Base-by-base conservation (phyloP, 1,140 invertebrate species). In the Cecropterus lyciades region DNA sequence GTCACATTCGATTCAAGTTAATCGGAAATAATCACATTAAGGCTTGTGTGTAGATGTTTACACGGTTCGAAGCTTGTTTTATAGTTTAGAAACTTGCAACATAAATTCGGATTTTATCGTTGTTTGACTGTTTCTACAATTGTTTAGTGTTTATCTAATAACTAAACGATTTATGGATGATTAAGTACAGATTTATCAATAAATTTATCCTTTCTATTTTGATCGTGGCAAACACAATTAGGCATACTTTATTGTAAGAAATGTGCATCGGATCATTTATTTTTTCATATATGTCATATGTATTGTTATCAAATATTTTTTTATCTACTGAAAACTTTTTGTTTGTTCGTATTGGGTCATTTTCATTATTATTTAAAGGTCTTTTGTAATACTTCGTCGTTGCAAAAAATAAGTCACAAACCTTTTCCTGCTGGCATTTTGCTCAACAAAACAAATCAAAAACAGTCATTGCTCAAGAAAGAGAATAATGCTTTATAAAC, bases 11-110 rank as follows among this genome's bases (percentile, higher is more conserved):
- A 77, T 82, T 75, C 55, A 71, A 80, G 72, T 79, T 83, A 78
- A 81, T 87, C 83, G 84, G 75, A 85, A 84, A 84, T 80, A 78
- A 85, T 82, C 77, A 67, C 48, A 63, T 79, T 77, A 65, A 40
- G 51, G 46, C 49, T 52, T 73, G 57, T 69, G 53, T 73, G 49
- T 66, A 51, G 60, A 70, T 70, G 67, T 79, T 81, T 70, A 68
- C 52, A 69, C 40, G 51, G 66, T 60, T 65, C 42, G 64, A 53
- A 70, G 57, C 65, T 60, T 43, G 77, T 66, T 72, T 72, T 69
- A 13, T 66, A n/a, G 13, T 51, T 30, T 64, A n/a, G 20, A 37
- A 24, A 13, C 48, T 62, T 40, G 46, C 4, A 30, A 40, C 13
- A 64, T 68, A 62, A 67, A 72, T 68, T 63, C 45, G 51, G 42